phyloP scores from a whole-genome alignment of 1,140 invertebrate species.

The Leptinotarsa undecemlineata region DNA sequence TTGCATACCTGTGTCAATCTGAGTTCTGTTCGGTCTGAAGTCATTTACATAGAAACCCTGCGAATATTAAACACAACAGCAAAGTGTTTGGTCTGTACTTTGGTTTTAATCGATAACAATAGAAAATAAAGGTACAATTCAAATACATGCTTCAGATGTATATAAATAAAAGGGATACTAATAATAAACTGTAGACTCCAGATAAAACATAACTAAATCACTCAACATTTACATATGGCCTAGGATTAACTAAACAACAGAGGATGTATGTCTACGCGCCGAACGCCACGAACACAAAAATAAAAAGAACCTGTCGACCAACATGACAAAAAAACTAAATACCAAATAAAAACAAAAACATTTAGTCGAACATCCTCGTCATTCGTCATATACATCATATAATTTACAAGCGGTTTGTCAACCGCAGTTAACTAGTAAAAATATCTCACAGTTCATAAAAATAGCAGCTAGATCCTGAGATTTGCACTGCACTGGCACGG shows the following conservation, averaged over 20 bases:
- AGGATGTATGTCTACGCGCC: conserved; percentile 50
- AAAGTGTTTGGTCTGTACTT: conserved; percentile 52
- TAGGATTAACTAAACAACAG: conserved; percentile 52
- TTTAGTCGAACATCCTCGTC: conserved; percentile 51
- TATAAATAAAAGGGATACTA: conserved; percentile 47
- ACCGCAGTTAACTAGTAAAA: conserved; percentile 53
- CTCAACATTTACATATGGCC: conserved; percentile 53
- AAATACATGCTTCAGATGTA: conserved; percentile 52
- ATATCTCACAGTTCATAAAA: conserved; percentile 55
- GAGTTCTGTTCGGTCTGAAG: conserved; percentile 28
- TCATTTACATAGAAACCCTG: conserved; percentile 39
- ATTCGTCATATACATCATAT: conserved; percentile 40
- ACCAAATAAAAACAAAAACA: conserved; percentile 38
- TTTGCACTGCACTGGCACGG: conserved; percentile 49
- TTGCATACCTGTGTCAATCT: background rate
- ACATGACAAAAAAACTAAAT: conserved; percentile 29
- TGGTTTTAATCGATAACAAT: conserved; percentile 55
- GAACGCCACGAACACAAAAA: conserved; percentile 48
- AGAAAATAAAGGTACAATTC: conserved; percentile 55
- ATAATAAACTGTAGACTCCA: conserved; percentile 44
- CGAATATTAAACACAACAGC: conserved; percentile 47
- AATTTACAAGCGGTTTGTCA: conserved; percentile 48
- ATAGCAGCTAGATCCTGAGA: conserved; percentile 55
- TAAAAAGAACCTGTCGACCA: conserved; percentile 38
- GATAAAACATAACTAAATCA: conserved; percentile 51